These are phyloP conservation scores for Bugula neritina DNA, from an alignment of 2,888 invertebrate genomes.

Conservation along the genomic window DNA sequence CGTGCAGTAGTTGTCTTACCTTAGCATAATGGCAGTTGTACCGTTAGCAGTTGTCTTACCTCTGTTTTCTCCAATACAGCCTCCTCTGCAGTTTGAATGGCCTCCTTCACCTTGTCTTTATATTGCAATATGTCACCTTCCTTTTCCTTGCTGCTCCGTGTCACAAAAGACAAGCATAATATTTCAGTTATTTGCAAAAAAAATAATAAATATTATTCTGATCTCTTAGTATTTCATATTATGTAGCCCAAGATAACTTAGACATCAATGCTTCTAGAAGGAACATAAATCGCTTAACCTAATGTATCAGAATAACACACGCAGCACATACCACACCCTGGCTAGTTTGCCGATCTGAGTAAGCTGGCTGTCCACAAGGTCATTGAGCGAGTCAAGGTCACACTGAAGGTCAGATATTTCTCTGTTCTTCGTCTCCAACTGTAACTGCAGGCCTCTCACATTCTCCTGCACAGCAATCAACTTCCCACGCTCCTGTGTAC, in stretches of 20 bases:
- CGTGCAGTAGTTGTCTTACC: too few relatives aligned
- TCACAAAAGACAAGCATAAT: too few relatives aligned
- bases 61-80: slow-evolving; percentile 49
- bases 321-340: slow-evolving; percentile 1
- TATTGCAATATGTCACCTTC: background rate
- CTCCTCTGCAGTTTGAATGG: slow-evolving; percentile 47
- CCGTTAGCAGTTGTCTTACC: too few relatives aligned
- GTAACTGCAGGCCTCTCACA: background rate
- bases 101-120: slow-evolving; percentile 38
- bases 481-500: background rate
- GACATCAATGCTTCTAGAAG: too few relatives aligned
- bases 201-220: too few relatives aligned
- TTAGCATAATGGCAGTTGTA: too few relatives aligned
- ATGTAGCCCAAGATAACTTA: too few relatives aligned
- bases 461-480: slow-evolving; percentile 4
- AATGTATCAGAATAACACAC: too few relatives aligned
- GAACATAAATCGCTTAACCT: too few relatives aligned
- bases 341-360: slow-evolving; percentile 3
- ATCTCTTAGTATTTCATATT: too few relatives aligned
- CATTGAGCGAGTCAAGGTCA: slow-evolving; percentile 11
- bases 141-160: slow-evolving; percentile 11
- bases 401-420: background rate
- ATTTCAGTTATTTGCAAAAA: too few relatives aligned
- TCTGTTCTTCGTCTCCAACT: slow-evolving; percentile 1
- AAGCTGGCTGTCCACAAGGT: slow-evolving; percentile 12